Conservation (phyloP, 1,140 invertebrate genomes). For the Euborellia annulipes region DNA sequence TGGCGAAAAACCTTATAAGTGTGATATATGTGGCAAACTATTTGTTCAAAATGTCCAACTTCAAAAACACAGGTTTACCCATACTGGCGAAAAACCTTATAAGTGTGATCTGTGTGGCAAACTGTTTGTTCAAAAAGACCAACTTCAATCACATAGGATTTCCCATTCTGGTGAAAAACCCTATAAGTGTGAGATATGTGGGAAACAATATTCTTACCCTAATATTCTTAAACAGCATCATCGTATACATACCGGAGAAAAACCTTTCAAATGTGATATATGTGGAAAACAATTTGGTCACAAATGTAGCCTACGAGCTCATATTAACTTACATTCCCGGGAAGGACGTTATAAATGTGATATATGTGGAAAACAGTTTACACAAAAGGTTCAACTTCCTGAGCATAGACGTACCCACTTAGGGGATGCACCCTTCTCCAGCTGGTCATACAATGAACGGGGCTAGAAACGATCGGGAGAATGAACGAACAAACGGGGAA, state of each 20-base stretch:
- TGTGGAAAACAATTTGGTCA: not conserved
- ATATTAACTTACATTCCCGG: too few relatives aligned
- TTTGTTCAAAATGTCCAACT: conserved; percentile 28
- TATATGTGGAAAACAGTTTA: too few relatives aligned
- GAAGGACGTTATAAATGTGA: too few relatives aligned
- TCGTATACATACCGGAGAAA: not conserved
- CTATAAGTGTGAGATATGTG: conserved; percentile 3
- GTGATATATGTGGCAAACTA: conserved; percentile 36
- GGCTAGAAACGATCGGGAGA: too few relatives aligned
- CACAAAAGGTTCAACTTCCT: too few relatives aligned
- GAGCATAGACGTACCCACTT: too few relatives aligned
- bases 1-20: conserved; percentile 24
- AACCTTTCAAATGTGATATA: not conserved
- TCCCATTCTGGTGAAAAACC: conserved; percentile 28
- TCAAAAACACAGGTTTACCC: conserved; percentile 24
- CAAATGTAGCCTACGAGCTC: too few relatives aligned
- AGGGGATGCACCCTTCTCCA: too few relatives aligned
- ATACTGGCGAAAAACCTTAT: conserved; percentile 15
- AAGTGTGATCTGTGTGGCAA: conserved; percentile 3
- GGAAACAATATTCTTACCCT: not conserved
- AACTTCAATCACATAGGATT: conserved; percentile 29
- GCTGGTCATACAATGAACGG: too few relatives aligned
- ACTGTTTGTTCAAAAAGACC: conserved; percentile 23
- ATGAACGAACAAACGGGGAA: too few relatives aligned
- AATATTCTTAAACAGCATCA: not conserved